A percentile compares a stretch with the other conserved stretches of the same genome.
phyloP scores from a whole-genome alignment of 2,113 vertebrate genomes.

The Asarcornis scutulata region DNA sequence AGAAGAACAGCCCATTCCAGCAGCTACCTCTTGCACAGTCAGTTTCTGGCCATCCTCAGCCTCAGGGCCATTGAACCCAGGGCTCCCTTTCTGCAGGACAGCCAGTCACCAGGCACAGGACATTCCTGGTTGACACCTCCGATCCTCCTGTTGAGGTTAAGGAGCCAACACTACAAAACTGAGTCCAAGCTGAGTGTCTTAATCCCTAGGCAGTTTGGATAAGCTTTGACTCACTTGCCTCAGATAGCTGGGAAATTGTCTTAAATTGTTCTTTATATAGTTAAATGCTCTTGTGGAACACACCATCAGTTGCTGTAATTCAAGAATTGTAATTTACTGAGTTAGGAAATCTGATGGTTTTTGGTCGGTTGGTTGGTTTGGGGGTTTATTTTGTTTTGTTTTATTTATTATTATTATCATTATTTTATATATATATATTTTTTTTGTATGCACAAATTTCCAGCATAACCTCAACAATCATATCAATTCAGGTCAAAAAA shows the following conservation, averaged over 20 bases:
- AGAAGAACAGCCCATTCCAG: slow-evolving; percentile 10
- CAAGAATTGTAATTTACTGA: neutral
- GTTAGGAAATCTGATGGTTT: neutral
- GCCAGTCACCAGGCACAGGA: neutral
- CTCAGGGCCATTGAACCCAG: neutral
- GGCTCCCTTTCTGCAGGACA: neutral
- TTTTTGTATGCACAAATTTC: neutral
- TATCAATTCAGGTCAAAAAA: neutral
- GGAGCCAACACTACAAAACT: neutral
- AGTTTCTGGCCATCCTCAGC: neutral
- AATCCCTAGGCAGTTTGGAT: neutral
- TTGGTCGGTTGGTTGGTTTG: no score
- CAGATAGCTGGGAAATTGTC: neutral
- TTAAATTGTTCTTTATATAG: neutral
- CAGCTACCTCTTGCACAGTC: neutral
- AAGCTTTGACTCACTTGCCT: neutral
- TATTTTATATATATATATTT: no score
- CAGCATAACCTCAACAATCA: neutral
- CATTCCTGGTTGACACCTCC: neutral
- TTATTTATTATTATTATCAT: neutral
- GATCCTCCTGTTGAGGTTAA: neutral
- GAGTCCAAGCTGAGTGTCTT: neutral
- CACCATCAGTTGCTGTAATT: neutral
- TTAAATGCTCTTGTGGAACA: neutral
- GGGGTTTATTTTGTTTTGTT: no score